phyloP scores from a whole-genome alignment of 2,113 vertebrate genomes.

The Thinocorus orbignyianus region DNA sequence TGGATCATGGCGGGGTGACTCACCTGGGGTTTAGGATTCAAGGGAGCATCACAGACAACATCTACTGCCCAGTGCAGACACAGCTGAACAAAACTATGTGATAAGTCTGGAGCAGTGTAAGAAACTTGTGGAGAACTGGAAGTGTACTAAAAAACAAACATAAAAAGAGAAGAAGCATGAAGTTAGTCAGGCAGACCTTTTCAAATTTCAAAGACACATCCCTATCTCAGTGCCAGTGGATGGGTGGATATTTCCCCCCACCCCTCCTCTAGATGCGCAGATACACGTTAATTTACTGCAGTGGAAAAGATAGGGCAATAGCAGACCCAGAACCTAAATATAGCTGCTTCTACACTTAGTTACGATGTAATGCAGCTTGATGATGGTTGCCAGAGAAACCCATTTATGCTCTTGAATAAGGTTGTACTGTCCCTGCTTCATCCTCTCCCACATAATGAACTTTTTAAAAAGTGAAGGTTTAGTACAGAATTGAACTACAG shows the following conservation, averaged over 20 bases:
- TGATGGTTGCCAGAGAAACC: constrained; percentile 73
- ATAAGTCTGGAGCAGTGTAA: not conserved
- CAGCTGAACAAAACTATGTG: not conserved
- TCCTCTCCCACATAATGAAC: constrained; percentile 65
- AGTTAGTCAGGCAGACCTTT: not conserved
- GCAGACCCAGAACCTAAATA: constrained; percentile 54
- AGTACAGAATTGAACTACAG: not conserved
- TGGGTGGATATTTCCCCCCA: not conserved
- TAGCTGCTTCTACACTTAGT: constrained; percentile 60
- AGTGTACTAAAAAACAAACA: not conserved
- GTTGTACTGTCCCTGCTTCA: constrained; percentile 56
- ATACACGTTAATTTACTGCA: not conserved
- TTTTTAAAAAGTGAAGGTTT: constrained; percentile 43
- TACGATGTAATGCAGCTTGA: constrained; percentile 54
- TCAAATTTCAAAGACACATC: not conserved
- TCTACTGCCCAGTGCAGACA: not conserved
- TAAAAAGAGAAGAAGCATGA: not conserved
- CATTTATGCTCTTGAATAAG: constrained; percentile 57
- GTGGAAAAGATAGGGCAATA: constrained; percentile 16
- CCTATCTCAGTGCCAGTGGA: accelerated
- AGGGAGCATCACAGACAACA: not conserved
- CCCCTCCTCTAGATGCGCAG: not conserved
- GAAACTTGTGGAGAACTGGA: not conserved
- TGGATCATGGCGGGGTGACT: not conserved
- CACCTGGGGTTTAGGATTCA: not conserved